Evolutionary conservation across 2,113 vertebrate species (phyloP), one percentile per base, ranked within the genome.

Genomic region (Hippocampus barbouri): DNA sequence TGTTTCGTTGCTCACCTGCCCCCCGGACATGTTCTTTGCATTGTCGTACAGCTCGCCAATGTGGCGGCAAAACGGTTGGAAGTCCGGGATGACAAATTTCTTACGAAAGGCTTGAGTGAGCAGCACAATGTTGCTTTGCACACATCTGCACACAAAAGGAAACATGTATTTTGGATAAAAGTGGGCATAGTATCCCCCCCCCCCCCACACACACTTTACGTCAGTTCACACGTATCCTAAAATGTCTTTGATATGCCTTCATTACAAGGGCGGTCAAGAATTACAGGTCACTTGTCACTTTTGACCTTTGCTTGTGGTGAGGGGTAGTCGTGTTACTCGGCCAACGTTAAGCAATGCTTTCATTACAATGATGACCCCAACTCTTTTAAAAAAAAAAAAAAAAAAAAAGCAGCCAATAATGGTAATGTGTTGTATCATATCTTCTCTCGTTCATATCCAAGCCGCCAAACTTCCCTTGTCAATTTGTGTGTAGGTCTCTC

Each of bases 81-180:
- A 99, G 91, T 99, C 97, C 34, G 97, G 97, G 91, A 99, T 97
- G 77, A 99, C 97, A 79, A 99, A 99, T 90, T 99, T 99, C 90
- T 97, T 95, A 81, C 97, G 92, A 90, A 99, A 99, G 65, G 97
- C 97, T 92, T 99, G 97, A 41, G 97, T 99, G 76, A 99, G 93
- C 87, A 99, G 90, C 38, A 99, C 97, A 54, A 99, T 99, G 91
- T 99, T 99, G 92, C 96, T 98, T 82, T 98, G 97, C 76, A 99
- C 97, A 87, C 97, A 99, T 88, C 97, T 99, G 85, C 75, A 56
- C 62, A 80, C 16, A 30, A 56, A 56, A 30, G 12, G 15, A 41
- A 12, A 53, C 20, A 40, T n/a, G 11, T 15, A 65, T 65, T 34
- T 34, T 34, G 30, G 30, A 34, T 34, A 34, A 34, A 34, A 34